A percentile compares a stretch with the other conserved stretches of the same genome.
Conservation (phyloP, 2,113 vertebrate genomes). For the Tenebrosternarchus preto region DNA sequence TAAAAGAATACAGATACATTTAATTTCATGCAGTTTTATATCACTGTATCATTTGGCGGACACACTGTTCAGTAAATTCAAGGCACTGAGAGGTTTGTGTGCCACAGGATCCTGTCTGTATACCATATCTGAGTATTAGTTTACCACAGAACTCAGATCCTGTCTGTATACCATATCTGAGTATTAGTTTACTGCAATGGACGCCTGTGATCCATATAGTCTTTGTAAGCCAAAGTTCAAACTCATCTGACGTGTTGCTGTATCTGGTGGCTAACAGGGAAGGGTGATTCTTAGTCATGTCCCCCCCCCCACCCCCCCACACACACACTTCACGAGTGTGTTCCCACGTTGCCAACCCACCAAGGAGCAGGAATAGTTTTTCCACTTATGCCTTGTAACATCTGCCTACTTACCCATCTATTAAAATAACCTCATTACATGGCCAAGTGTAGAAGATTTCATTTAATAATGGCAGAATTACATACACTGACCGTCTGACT, state of each 20-base stretch:
- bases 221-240: background rate
- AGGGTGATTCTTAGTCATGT: background rate
- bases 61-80: background rate
- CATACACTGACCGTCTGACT: conserved; percentile 10
- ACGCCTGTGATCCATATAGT: background rate
- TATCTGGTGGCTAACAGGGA: background rate
- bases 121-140: background rate
- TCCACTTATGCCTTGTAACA: background rate
- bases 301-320: too few relatives aligned
- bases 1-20: background rate
- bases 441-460: background rate
- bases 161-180: background rate
- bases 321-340: background rate
- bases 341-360: background rate
- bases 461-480: conserved; percentile 39
- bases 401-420: conserved; percentile 5
- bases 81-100: background rate
- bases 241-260: background rate
- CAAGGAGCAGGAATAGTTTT: conserved; percentile 23
- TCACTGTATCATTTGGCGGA: background rate
- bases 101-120: background rate
- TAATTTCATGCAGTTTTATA: too few relatives aligned
- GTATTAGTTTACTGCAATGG: background rate
- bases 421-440: conserved; percentile 28
- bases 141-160: background rate